Conservation (phyloP, 2,888 invertebrate genomes). For the Thymelicus lineola region DNA sequence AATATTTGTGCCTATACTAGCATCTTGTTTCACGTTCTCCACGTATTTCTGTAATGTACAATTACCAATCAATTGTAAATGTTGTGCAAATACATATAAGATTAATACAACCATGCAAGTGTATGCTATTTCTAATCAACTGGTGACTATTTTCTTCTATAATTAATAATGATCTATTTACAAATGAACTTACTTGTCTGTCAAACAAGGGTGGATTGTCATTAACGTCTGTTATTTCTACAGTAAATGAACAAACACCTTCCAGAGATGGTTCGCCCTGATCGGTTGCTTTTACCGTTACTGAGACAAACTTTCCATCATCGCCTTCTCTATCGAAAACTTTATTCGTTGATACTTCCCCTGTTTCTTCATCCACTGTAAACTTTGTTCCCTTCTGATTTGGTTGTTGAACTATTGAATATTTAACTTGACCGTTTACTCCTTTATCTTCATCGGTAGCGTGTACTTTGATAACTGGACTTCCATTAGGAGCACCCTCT, state of each 20-base stretch:
- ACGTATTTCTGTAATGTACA: constrained; percentile 93
- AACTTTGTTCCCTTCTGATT: constrained; percentile 98
- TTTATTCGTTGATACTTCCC: constrained; percentile 97
- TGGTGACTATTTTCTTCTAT: background rate
- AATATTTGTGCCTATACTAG: constrained; percentile 97
- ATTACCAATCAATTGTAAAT: constrained; percentile 45
- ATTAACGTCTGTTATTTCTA: constrained; percentile 98
- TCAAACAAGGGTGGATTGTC: constrained; percentile 98
- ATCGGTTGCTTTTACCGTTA: constrained; percentile 99
- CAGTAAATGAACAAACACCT: constrained; percentile 99
- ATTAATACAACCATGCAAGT: constrained; percentile 58
- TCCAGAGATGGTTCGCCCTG: constrained; percentile 99
- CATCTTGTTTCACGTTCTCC: constrained; percentile 98
- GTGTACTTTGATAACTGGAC: constrained; percentile 96
- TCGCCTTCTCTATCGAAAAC: constrained; percentile 99
- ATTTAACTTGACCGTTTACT: constrained; percentile 97
- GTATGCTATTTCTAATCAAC: constrained; percentile 7
- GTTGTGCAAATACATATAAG: constrained; percentile 26
- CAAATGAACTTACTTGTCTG: constrained; percentile 90
- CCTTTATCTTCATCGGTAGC: constrained; percentile 98
- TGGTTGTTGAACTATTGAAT: constrained; percentile 98
- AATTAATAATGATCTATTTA: constrained; percentile 15
- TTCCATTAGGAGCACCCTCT: constrained; percentile 97
- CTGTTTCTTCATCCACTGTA: constrained; percentile 97
- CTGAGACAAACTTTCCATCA: constrained; percentile 97